Evolutionary conservation across 2,113 vertebrate species (phyloP).

Genomic region (Corapipo altera): DNA sequence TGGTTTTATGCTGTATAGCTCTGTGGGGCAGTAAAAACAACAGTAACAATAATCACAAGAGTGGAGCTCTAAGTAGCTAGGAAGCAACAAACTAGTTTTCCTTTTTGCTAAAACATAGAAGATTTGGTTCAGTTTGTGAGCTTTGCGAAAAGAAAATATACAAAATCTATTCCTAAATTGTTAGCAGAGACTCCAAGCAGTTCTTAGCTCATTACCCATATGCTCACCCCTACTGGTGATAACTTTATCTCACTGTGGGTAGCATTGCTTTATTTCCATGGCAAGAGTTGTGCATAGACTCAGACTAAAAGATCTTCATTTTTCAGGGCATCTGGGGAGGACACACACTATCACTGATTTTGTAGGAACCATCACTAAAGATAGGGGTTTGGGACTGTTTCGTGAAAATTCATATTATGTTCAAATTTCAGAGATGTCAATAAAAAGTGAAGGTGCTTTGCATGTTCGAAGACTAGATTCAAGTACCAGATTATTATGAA

Average conservation of each 20-base stretch:
- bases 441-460: not conserved
- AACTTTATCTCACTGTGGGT: not conserved
- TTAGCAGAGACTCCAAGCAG: not conserved
- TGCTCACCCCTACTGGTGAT: not conserved
- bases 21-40: not conserved
- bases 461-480: not conserved
- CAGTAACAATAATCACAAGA: not conserved
- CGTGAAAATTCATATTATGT: not conserved
- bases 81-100: not conserved
- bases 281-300: not conserved
- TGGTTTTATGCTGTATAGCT: not conserved
- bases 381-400: not conserved
- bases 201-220: conserved; percentile 10
- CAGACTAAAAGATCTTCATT: not conserved
- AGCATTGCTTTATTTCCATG: not conserved
- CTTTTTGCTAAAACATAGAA: not conserved
- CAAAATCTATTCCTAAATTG: not conserved
- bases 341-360: not conserved
- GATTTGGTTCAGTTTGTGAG: not conserved
- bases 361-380: not conserved
- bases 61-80: not conserved
- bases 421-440: not conserved
- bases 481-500: not conserved
- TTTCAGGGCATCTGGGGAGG: not conserved
- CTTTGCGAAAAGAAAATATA: conserved; percentile 8